Evolutionary conservation across 2,113 vertebrate genomes (phyloP).

Genomic region (Gasterosteus nipponicus): DNA sequence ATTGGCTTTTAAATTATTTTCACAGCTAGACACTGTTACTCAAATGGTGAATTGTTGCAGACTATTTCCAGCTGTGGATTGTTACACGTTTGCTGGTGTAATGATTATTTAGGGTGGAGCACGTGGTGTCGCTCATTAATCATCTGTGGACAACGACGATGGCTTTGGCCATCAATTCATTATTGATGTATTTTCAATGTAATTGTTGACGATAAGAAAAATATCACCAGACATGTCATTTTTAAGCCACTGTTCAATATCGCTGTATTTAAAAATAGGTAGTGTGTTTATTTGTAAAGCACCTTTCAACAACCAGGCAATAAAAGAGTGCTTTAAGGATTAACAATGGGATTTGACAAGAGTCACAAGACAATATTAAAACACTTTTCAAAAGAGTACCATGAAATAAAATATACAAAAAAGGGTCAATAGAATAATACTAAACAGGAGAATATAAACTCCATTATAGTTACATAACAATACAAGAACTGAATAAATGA

Average conservation of each 20-base stretch:
- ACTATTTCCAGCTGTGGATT: conserved; percentile 4
- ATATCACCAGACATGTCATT: not conserved
- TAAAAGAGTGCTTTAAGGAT: not conserved
- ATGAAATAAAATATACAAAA: not conserved
- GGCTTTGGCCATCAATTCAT: not conserved
- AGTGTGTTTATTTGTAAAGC: not conserved
- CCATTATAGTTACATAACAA: not conserved
- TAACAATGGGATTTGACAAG: not conserved
- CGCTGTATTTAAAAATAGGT: not conserved
- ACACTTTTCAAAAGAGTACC: not conserved
- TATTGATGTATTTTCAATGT: conserved; percentile 2
- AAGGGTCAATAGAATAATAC: not conserved
- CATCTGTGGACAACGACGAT: not conserved
- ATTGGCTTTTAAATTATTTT: not conserved
- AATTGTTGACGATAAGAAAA: conserved; percentile 9
- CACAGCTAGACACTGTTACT: not conserved
- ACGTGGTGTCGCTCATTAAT: not conserved
- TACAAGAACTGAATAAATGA: not conserved
- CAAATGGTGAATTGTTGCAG: conserved; percentile 1
- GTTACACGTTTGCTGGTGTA: not conserved
- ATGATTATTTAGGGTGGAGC: not conserved
- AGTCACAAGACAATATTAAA: not conserved
- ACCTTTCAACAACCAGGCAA: not conserved
- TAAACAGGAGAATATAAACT: not conserved
- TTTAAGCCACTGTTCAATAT: not conserved